Evolutionary conservation across 1,140 invertebrate genomes (phyloP).

Genomic region (Luehdorfia chinensis): DNA sequence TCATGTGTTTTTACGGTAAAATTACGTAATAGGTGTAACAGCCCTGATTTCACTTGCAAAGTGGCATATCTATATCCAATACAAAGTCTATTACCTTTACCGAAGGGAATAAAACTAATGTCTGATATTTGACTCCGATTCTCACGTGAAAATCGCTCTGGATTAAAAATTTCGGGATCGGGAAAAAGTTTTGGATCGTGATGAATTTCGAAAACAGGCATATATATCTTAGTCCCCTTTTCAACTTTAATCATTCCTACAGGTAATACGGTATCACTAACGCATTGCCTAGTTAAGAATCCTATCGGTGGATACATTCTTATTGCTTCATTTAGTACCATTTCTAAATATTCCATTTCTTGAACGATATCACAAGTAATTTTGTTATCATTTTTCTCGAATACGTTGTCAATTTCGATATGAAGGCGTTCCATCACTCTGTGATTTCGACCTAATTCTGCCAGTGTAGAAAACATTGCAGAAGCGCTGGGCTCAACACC

Average conservation of each 20-base stretch:
- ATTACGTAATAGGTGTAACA: slow-evolving; percentile 41
- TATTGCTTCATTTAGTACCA: slow-evolving; percentile 52
- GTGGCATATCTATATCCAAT: slow-evolving; percentile 78
- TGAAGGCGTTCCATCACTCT: slow-evolving; percentile 60
- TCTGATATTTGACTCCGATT: slow-evolving; percentile 53
- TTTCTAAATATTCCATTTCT: slow-evolving; percentile 71
- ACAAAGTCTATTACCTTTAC: slow-evolving; percentile 83
- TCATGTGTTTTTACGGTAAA: slow-evolving; percentile 36
- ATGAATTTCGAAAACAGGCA: slow-evolving; percentile 15
- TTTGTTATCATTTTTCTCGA: slow-evolving; percentile 37
- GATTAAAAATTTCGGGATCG: slow-evolving; percentile 79
- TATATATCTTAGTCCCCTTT: slow-evolving; percentile 15
- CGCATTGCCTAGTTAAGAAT: slow-evolving; percentile 56
- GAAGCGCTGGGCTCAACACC: slow-evolving; percentile 9
- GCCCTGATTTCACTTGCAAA: slow-evolving; percentile 62
- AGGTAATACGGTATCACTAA: slow-evolving; percentile 16
- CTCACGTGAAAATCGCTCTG: slow-evolving; percentile 78
- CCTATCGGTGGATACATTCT: slow-evolving; percentile 71
- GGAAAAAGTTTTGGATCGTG: slow-evolving; percentile 24
- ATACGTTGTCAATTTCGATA: slow-evolving; percentile 53
- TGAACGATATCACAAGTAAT: slow-evolving; percentile 58
- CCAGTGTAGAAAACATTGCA: not conserved
- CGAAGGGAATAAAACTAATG: slow-evolving; percentile 82
- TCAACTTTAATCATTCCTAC: slow-evolving; percentile 17
- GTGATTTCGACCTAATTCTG: slow-evolving; percentile 7